Evolutionary conservation across 2,888 invertebrate species (phyloP).

Genomic region (Taphrorychus bicolor): DNA sequence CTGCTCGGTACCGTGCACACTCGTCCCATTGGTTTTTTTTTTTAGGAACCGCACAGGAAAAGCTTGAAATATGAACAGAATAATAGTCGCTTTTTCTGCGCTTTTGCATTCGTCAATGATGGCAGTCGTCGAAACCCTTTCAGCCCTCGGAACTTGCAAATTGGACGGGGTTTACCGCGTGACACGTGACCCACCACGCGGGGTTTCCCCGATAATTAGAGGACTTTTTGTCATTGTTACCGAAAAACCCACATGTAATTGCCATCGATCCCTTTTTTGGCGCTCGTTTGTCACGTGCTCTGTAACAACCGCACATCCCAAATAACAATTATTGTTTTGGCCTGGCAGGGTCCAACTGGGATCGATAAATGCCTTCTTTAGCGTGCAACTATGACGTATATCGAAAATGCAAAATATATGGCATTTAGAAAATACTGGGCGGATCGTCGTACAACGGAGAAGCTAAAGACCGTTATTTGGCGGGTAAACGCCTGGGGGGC

Average conservation of each 20-base stretch:
- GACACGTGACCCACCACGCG: conserved; percentile 43
- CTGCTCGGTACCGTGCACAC: conserved; percentile 8
- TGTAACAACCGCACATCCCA: conserved; percentile 16
- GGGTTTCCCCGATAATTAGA: conserved; percentile 46
- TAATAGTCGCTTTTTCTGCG: background rate
- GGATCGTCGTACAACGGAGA: conserved; percentile 42
- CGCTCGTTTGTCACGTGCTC: background rate
- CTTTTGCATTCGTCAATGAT: background rate
- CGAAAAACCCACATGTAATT: conserved; percentile 46
- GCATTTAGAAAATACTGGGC: conserved; percentile 46
- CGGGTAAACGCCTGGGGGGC: conserved; percentile 41
- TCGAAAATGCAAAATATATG: conserved; percentile 43
- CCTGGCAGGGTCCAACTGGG: no score
- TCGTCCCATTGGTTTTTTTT: no score
- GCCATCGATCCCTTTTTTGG: conserved; percentile 35
- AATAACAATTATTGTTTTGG: no score
- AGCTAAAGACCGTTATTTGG: conserved; percentile 43
- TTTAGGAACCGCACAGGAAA: no score
- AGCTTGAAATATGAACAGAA: background rate
- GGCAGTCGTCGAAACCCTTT: conserved; percentile 15
- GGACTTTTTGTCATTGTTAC: conserved; percentile 49
- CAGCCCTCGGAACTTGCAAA: conserved; percentile 25
- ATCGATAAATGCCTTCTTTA: conserved; percentile 13
- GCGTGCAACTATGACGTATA: conserved; percentile 44
- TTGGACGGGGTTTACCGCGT: conserved; percentile 45